These are phyloP conservation scores for Agapetus fuscipes DNA, from an alignment of 2,888 invertebrate species.

Conservation along the genomic window DNA sequence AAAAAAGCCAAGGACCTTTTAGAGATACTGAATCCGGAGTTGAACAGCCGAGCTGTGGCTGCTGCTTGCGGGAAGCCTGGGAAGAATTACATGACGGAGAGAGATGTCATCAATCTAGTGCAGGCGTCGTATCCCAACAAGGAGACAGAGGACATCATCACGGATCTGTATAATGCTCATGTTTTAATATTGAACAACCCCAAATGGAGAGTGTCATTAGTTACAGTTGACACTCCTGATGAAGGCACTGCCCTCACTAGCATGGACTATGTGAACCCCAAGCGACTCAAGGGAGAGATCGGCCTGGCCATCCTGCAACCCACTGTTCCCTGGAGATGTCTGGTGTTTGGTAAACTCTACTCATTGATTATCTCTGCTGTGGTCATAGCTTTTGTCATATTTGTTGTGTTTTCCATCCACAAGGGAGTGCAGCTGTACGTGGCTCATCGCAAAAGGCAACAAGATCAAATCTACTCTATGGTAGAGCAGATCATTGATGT, in stretches of 20 bases:
- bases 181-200: constrained; percentile 61
- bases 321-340: constrained; percentile 52
- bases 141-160: constrained; percentile 33
- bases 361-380: constrained; percentile 34
- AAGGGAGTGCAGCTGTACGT: constrained; percentile 39
- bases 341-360: constrained; percentile 48
- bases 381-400: constrained; percentile 32
- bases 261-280: constrained; percentile 44
- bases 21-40: constrained; percentile 53
- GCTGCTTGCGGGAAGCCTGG: constrained; percentile 46
- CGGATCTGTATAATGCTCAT: constrained; percentile 55
- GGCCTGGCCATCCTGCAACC: constrained; percentile 50
- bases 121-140: constrained; percentile 33
- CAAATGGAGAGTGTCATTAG: constrained; percentile 60
- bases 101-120: constrained; percentile 50
- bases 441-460: constrained; percentile 39
- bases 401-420: constrained; percentile 32
- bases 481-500: constrained; percentile 58
- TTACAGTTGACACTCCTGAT: constrained; percentile 35
- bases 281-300: constrained; percentile 42
- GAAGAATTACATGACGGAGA: constrained; percentile 48
- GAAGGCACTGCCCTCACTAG: constrained; percentile 30
- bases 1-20: constrained; percentile 53
- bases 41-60: constrained; percentile 48
- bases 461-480: constrained; percentile 53